Evolutionary conservation across 2,888 invertebrate genomes (phyloP).

Genomic region (Lithophane leautieri): DNA sequence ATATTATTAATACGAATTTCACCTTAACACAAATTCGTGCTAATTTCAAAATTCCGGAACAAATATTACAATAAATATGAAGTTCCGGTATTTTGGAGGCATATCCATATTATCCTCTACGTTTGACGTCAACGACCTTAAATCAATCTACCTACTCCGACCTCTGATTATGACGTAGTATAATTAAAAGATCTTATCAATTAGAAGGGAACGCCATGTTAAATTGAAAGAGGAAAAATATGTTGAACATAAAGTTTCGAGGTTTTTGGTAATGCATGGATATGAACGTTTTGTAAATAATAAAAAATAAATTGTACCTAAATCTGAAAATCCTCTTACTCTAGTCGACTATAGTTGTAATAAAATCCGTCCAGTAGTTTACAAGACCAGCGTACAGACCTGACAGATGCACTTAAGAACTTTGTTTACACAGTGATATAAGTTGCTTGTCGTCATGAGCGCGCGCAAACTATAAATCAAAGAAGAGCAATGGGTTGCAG

Average conservation of each 20-base stretch:
- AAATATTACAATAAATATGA: too few species aligned
- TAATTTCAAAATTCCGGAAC: too few species aligned
- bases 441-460: conserved; percentile 56
- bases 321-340: neutral
- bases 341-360: neutral
- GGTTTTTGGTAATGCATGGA: neutral
- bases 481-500: conserved; percentile 48
- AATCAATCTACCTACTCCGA: too few species aligned
- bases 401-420: conserved; percentile 47
- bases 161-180: too few species aligned
- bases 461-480: conserved; percentile 48
- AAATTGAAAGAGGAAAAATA: neutral
- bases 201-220: neutral
- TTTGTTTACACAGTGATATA: conserved; percentile 48
- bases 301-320: neutral
- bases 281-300: neutral
- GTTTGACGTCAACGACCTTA: too few species aligned
- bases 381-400: conserved; percentile 22
- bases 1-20: too few species aligned
- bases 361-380: conserved; percentile 20
- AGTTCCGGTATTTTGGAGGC: too few species aligned
- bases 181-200: neutral
- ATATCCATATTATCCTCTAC: too few species aligned
- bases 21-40: too few species aligned
- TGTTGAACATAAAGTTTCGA: neutral